Conservation (phyloP, 2,113 vertebrate species). For the Clupea harengus region DNA sequence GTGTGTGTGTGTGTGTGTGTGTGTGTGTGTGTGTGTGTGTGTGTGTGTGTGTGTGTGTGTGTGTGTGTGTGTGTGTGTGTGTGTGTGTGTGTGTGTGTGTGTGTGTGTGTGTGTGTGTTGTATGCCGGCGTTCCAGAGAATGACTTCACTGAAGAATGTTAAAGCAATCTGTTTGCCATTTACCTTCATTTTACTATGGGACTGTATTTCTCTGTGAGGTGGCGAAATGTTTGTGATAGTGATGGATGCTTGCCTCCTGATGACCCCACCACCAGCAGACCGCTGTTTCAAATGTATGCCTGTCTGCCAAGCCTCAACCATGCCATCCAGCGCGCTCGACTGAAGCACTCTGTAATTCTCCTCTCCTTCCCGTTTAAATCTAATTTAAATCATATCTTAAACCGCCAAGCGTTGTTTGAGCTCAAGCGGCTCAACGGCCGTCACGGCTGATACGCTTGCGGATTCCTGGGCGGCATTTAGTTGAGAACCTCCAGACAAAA, state of each 20-base stretch:
- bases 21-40: neutral
- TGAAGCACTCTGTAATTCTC: neutral
- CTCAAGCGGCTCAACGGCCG: neutral
- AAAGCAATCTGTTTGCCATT: neutral
- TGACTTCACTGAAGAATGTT: neutral
- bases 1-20: neutral
- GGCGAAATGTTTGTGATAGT: slow-evolving; percentile 18
- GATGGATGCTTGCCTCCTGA: neutral
- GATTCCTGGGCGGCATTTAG: neutral
- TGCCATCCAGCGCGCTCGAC: neutral
- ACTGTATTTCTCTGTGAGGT: neutral
- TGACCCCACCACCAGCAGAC: neutral
- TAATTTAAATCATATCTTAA: neutral
- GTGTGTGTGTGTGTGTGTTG: neutral
- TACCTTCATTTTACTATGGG: neutral
- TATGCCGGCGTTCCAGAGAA: neutral
- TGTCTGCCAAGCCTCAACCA: neutral
- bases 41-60: neutral
- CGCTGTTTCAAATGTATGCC: neutral
- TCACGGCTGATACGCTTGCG: neutral
- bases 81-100: neutral
- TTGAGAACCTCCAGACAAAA: slow-evolving; percentile 31
- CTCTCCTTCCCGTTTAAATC: neutral
- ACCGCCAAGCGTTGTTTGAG: neutral
- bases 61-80: neutral